Percentiles rank a stretch among this genome's conserved stretches.
phyloP scores from a whole-genome alignment of 2,113 vertebrate genomes.

The Pseudolaguvia tuberculata region DNA sequence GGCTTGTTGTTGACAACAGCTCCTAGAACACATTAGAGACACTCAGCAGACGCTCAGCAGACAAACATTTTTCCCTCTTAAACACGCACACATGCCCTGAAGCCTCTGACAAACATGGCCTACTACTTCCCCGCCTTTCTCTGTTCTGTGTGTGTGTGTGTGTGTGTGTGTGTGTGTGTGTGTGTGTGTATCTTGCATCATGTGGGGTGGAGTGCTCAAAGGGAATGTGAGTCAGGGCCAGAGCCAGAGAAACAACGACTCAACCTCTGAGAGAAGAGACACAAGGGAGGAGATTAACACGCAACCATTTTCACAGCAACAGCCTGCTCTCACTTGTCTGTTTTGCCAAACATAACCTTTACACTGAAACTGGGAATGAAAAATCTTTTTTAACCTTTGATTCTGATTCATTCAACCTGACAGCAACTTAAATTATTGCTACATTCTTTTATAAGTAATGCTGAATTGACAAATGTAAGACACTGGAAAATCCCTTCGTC shows the following conservation, averaged over 20 bases:
- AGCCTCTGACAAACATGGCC: conserved; percentile 38
- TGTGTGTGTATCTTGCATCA: conserved; percentile 35
- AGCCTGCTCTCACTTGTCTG: conserved; percentile 21
- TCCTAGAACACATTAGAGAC: conserved; percentile 39
- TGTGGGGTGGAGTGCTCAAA: conserved; percentile 35
- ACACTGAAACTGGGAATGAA: neutral
- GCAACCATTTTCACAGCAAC: conserved; percentile 34
- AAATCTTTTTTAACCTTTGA: neutral
- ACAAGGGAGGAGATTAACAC: conserved; percentile 32
- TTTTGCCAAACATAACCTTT: conserved; percentile 6
- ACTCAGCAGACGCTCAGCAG: conserved; percentile 26
- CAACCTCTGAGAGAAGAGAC: conserved; percentile 28
- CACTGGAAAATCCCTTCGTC: neutral
- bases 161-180: neutral
- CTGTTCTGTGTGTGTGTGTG: conserved; percentile 14
- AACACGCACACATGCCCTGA: conserved; percentile 36
- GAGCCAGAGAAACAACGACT: conserved; percentile 30
- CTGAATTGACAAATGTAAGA: no score
- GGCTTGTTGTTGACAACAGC: conserved; percentile 39
- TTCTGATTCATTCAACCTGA: neutral
- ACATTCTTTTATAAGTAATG: neutral
- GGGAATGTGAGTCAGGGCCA: conserved; percentile 38
- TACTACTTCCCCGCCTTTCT: conserved; percentile 13
- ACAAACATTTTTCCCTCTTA: conserved; percentile 12
- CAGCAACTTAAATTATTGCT: neutral